A percentile compares a stretch with the other conserved stretches of the same genome.
These are phyloP conservation scores for Sternotherus odoratus DNA, from an alignment of 2,797 vertebrate species.

Conservation along the genomic window DNA sequence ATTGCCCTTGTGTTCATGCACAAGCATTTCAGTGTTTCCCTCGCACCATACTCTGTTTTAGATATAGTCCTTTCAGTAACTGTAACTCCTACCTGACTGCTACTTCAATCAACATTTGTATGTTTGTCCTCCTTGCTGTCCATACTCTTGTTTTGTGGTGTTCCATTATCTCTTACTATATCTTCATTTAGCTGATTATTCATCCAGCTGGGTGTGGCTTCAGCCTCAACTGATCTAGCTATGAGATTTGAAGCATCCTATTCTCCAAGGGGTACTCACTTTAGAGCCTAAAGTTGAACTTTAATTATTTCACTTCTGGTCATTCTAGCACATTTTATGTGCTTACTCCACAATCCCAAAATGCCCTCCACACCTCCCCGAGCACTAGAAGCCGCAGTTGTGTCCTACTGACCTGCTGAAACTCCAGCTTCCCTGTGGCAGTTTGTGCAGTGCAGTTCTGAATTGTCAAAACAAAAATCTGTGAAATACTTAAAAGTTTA, in stretches of 20 bases:
- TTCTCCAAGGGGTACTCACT: not conserved
- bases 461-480: not conserved
- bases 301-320: not conserved
- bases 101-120: not conserved
- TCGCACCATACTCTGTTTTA: not conserved
- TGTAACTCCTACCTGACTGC: not conserved
- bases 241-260: not conserved
- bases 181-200: not conserved
- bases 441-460: not conserved
- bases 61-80: too few relatives aligned
- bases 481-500: not conserved
- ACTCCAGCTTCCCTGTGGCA: not conserved
- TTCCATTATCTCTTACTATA: not conserved
- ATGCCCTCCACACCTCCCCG: not conserved
- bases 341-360: not conserved
- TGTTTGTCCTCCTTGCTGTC: not conserved
- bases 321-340: not conserved
- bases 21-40: not conserved
- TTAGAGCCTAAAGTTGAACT: not conserved
- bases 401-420: not conserved
- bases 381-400: rapidly evolving
- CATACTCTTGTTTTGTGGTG: not conserved
- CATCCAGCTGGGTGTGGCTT: not conserved
- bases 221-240: not conserved
- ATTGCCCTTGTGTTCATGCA: not conserved